Evolutionary conservation across 1,140 invertebrate species (phyloP).

Genomic region (Bombus cullumanus): DNA sequence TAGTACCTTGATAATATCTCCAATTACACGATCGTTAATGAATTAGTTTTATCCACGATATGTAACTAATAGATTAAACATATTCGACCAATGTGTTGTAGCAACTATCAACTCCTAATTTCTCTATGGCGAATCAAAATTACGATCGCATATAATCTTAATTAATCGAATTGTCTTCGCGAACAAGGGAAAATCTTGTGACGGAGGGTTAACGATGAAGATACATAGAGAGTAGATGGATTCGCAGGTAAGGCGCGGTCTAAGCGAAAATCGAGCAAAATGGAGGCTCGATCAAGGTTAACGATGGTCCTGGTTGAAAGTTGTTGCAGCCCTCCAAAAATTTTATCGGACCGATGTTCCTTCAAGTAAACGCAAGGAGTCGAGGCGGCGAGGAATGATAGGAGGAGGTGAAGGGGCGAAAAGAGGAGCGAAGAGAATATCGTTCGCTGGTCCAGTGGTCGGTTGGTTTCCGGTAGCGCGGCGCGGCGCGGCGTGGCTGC

Average conservation of each 20-base stretch:
- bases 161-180: too few species aligned
- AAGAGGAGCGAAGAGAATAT: slow-evolving; percentile 27
- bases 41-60: too few species aligned
- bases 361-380: background rate
- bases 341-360: background rate
- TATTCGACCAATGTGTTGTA: too few species aligned
- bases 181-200: too few species aligned
- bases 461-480: slow-evolving; percentile 52
- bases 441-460: slow-evolving; percentile 40
- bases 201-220: background rate
- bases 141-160: too few species aligned
- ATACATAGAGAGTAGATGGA: background rate
- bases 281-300: background rate
- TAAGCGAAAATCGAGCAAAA: background rate
- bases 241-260: background rate
- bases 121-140: too few species aligned
- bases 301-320: background rate
- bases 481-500: slow-evolving; percentile 48
- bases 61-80: too few species aligned
- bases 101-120: too few species aligned
- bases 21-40: too few species aligned
- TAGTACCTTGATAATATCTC: too few species aligned
- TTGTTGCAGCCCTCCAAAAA: background rate
- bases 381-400: too few species aligned
- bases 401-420: background rate